Conservation (phyloP, 2,888 invertebrate genomes). For the Charanyca ferruginea region DNA sequence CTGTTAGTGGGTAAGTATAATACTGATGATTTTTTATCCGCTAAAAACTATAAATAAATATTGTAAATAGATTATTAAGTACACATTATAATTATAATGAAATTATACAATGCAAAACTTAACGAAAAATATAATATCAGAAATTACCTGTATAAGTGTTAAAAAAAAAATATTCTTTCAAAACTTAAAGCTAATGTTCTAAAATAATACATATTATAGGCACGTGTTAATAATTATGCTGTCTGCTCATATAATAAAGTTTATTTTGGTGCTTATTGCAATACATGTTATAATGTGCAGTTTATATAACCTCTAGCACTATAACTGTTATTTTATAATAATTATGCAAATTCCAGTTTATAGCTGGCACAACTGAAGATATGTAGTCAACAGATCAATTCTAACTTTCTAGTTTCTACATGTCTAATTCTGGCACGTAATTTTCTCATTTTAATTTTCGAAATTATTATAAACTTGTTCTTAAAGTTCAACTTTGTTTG, state of each 20-base stretch:
- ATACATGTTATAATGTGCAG: conserved; percentile 31
- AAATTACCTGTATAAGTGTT: conserved; percentile 25
- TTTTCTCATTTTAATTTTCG: conserved; percentile 51
- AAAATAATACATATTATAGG: conserved; percentile 47
- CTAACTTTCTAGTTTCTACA: conserved; percentile 41
- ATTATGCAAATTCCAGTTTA: conserved; percentile 52
- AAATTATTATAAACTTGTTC: conserved; percentile 42
- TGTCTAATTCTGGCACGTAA: conserved; percentile 72
- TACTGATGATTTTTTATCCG: conserved; percentile 57
- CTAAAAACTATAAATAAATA: conserved; percentile 33
- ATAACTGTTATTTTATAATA: conserved; percentile 20
- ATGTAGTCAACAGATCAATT: conserved; percentile 57
- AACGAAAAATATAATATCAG: conserved; percentile 40
- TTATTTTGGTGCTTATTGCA: conserved; percentile 41
- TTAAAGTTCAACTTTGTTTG: conserved; percentile 32
- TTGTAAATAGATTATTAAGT: conserved; percentile 59
- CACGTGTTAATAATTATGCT: conserved; percentile 38
- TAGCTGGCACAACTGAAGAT: conserved; percentile 53
- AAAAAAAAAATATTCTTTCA: conserved; percentile 16
- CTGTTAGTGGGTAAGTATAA: conserved; percentile 52
- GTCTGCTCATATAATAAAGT: conserved; percentile 22
- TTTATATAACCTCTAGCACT: conserved; percentile 14
- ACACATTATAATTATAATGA: conserved; percentile 34
- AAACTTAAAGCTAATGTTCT: conserved; percentile 15
- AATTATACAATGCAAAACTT: conserved; percentile 46